Conservation (phyloP, 1,140 invertebrate species). For the Neocloeon triangulifer region DNA sequence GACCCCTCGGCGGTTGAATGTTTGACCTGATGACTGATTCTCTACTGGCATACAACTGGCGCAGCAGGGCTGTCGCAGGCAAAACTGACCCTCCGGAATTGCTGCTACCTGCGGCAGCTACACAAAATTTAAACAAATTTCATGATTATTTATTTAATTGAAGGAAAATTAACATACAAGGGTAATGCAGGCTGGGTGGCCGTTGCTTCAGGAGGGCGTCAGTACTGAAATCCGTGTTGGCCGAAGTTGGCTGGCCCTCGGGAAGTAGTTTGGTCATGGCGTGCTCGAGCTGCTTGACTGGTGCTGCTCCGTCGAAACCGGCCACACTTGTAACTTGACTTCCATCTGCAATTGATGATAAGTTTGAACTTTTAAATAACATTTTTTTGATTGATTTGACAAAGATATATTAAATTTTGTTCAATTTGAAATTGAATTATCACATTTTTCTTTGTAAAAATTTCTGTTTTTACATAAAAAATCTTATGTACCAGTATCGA, state of each 20-base stretch:
- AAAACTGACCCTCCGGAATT: slow-evolving; percentile 18
- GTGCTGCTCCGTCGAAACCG: slow-evolving; percentile 23
- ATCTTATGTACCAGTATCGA: slow-evolving; percentile 1
- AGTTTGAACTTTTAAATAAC: too few relatives aligned
- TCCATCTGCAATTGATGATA: background rate
- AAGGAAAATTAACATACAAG: too few relatives aligned
- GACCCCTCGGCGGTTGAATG: slow-evolving; percentile 57
- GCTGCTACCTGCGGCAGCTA: slow-evolving; percentile 4
- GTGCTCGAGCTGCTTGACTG: slow-evolving; percentile 79
- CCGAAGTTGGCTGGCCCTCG: slow-evolving; percentile 12
- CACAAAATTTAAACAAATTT: too few relatives aligned
- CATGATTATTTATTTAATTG: too few relatives aligned
- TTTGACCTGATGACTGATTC: slow-evolving; percentile 85
- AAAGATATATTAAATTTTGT: too few relatives aligned
- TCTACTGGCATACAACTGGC: slow-evolving; percentile 76
- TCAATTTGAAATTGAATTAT: too few relatives aligned
- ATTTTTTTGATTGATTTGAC: too few relatives aligned
- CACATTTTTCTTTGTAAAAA: too few relatives aligned
- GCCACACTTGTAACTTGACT: too few relatives aligned
- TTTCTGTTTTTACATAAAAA: too few relatives aligned
- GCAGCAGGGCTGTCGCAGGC: slow-evolving; percentile 62
- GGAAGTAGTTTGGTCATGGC: slow-evolving; percentile 92
- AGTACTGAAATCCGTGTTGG: background rate
- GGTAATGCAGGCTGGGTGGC: background rate
- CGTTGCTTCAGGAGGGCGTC: background rate